Conservation (phyloP, 2,888 invertebrate genomes). For the Lucinisca nassula region DNA sequence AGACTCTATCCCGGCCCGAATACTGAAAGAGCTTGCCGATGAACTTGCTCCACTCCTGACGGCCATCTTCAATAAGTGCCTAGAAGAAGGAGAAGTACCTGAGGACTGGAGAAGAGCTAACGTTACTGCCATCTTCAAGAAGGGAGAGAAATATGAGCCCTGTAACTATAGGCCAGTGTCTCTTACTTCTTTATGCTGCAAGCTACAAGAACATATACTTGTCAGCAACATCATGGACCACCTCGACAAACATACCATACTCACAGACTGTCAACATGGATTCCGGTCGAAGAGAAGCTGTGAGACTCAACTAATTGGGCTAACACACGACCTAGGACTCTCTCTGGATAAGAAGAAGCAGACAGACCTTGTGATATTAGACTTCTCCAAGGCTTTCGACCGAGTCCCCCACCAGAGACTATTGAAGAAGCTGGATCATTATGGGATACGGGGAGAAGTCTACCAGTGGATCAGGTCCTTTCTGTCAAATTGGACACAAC, state of each 20-base stretch:
- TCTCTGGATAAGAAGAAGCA: neutral
- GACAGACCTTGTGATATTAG: neutral
- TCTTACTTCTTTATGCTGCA: neutral
- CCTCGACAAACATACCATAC: neutral
- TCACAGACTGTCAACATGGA: conserved; percentile 19
- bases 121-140: neutral
- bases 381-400: conserved; percentile 45
- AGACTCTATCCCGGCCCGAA: neutral
- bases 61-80: neutral
- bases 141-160: neutral
- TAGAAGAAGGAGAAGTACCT: neutral
- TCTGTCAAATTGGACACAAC: neutral
- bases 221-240: neutral
- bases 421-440: neutral
- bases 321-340: neutral
- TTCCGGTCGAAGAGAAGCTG: neutral
- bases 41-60: neutral
- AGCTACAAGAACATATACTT: neutral
- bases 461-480: conserved; percentile 19
- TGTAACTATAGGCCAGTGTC: neutral
- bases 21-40: neutral
- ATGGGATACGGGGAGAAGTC: neutral
- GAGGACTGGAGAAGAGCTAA: neutral
- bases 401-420: conserved; percentile 13
- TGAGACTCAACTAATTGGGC: neutral